Evolutionary conservation across 2,888 invertebrate species (phyloP).

Genomic region (Cryptosula pallasiana): DNA sequence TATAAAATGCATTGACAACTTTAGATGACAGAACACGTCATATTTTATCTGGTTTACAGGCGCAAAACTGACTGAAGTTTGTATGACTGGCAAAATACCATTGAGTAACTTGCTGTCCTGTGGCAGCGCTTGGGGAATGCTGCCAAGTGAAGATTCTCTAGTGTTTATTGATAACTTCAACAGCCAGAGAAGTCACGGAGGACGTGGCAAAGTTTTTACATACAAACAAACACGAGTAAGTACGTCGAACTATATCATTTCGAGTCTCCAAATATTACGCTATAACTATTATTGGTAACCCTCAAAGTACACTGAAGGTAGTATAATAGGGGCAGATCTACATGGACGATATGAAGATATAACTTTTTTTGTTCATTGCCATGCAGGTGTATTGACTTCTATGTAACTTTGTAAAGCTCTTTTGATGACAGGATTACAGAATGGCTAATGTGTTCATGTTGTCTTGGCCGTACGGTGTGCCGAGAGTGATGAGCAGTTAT

Average conservation of each 20-base stretch:
- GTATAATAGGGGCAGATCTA: too few species aligned
- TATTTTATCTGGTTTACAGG: too few species aligned
- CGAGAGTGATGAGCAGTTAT: slow-evolving; percentile 81
- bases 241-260: too few species aligned
- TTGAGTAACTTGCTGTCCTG: not conserved
- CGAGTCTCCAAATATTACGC: too few species aligned
- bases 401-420: too few species aligned
- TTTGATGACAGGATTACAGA: slow-evolving; percentile 40
- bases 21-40: too few species aligned
- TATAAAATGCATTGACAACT: too few species aligned
- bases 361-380: too few species aligned
- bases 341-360: too few species aligned
- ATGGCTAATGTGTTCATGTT: slow-evolving; percentile 77
- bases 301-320: too few species aligned
- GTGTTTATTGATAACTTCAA: slow-evolving; percentile 86
- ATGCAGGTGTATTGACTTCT: too few species aligned
- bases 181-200: slow-evolving; percentile 67
- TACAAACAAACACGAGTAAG: slow-evolving; percentile 29
- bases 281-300: too few species aligned
- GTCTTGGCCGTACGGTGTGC: slow-evolving; percentile 59
- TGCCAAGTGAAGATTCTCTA: slow-evolving; percentile 55
- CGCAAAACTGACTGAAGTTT: not conserved
- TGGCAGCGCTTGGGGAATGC: slow-evolving; percentile 25
- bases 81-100: not conserved
- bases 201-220: slow-evolving; percentile 31